Evolutionary conservation across 2,113 vertebrate genomes (phyloP).

Genomic region (Apodemus speciosus): DNA sequence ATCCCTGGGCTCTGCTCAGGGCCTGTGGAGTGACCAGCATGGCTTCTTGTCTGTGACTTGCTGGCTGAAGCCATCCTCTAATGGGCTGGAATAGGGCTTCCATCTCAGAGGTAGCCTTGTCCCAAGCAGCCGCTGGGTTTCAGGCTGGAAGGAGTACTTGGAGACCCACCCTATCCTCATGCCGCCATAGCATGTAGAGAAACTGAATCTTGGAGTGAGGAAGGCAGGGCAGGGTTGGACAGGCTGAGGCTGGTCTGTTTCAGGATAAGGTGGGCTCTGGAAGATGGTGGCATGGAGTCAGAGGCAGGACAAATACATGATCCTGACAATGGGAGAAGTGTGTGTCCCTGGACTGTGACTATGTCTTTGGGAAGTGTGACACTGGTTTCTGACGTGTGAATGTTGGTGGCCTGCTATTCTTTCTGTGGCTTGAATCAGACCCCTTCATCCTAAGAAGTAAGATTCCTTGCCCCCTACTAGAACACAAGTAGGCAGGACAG

Average conservation of each 20-base stretch:
- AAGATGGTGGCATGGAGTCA: not conserved
- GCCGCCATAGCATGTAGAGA: not conserved
- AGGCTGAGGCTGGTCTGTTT: not conserved
- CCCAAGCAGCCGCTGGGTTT: not conserved
- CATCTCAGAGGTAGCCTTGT: not conserved
- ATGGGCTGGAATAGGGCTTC: constrained; percentile 58
- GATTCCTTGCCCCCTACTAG: not conserved
- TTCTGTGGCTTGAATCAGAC: not conserved
- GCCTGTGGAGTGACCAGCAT: not conserved
- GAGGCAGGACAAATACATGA: not conserved
- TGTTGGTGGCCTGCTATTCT: not conserved
- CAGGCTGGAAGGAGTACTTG: not conserved
- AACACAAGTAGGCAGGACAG: not conserved
- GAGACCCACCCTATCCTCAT: not conserved
- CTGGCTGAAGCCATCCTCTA: constrained; percentile 13
- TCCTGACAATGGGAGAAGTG: not conserved
- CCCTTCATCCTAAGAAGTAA: not conserved
- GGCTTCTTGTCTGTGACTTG: not conserved
- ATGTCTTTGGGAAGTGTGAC: not conserved
- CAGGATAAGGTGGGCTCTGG: not conserved
- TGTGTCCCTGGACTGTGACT: not conserved
- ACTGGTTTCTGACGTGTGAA: not conserved
- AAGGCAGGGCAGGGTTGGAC: not conserved
- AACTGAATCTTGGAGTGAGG: not conserved
- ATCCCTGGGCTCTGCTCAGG: not conserved